These are phyloP conservation scores for Mongoloraphidia duomilia DNA, from an alignment of 2,888 invertebrate genomes.

Conservation along the genomic window DNA sequence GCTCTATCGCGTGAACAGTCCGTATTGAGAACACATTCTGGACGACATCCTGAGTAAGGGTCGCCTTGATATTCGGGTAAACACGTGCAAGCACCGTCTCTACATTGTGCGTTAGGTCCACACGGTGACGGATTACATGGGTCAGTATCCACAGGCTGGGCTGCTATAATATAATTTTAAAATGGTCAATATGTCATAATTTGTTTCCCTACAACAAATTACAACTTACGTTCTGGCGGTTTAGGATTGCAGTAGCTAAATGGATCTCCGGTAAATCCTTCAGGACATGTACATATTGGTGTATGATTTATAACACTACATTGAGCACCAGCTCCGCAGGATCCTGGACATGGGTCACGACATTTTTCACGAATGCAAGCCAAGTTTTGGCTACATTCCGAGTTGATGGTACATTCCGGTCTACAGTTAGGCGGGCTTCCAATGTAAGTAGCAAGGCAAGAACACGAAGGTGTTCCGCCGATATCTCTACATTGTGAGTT, in stretches of 20 bases:
- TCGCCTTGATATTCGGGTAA: conserved; percentile 50
- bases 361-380: conserved; percentile 43
- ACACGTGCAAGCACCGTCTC: conserved; percentile 53
- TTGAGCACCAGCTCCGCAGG: conserved; percentile 44
- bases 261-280: conserved; percentile 47
- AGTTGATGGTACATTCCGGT: conserved; percentile 38
- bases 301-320: conserved; percentile 52
- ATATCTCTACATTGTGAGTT: conserved; percentile 38
- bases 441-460: conserved; percentile 34
- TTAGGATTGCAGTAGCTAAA: conserved; percentile 29
- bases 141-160: conserved; percentile 30
- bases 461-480: conserved; percentile 35
- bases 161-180: conserved; percentile 8
- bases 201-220: conserved; percentile 1
- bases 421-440: conserved; percentile 39
- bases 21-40: conserved; percentile 53
- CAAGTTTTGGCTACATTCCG: conserved; percentile 35
- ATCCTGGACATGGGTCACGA: conserved; percentile 47
- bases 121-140: conserved; percentile 59
- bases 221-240: conserved; percentile 20
- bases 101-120: conserved; percentile 55
- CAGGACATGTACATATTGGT: conserved; percentile 49
- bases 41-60: conserved; percentile 52
- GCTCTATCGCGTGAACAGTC: conserved; percentile 53
- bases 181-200: not conserved